phyloP scores from a whole-genome alignment of 2,888 invertebrate species.

The Blomia tropicalis region DNA sequence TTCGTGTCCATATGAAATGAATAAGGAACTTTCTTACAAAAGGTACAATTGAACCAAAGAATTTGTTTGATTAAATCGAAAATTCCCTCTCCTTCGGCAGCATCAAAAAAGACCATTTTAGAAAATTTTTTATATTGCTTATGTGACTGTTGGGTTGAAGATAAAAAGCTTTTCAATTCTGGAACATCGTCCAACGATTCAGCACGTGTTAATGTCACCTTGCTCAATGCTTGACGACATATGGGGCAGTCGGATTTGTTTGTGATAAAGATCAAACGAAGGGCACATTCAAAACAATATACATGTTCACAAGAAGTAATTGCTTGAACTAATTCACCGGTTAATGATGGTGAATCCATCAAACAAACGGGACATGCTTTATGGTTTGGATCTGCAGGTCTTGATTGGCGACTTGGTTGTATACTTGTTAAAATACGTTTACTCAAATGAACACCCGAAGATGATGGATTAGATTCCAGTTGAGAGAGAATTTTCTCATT shows the following conservation, averaged over 20 bases:
- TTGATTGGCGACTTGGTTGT: not conserved
- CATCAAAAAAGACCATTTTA: conserved; percentile 1
- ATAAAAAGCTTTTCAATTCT: not conserved
- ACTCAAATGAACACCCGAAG: no score
- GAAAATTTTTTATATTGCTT: not conserved
- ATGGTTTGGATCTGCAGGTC: not conserved
- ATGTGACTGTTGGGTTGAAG: not conserved
- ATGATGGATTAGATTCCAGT: not conserved
- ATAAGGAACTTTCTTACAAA: not conserved
- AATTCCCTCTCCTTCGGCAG: not conserved
- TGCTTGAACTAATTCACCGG: not conserved
- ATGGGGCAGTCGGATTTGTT: conserved; percentile 10
- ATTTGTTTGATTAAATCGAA: not conserved
- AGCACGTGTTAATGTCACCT: not conserved
- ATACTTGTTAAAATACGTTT: not conserved
- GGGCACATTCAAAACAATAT: conserved; percentile 9
- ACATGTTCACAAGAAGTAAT: conserved; percentile 12
- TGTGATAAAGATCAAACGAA: conserved; percentile 11
- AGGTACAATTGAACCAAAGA: conserved; percentile 7
- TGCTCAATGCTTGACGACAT: not conserved
- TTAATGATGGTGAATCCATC: conserved; percentile 7
- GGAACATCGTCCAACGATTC: not conserved
- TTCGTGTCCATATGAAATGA: not conserved
- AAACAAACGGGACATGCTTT: conserved; percentile 12
- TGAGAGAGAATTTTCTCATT: not conserved